Evolutionary conservation across 92 coral and sea anemone species (phyloP).

Genomic region (Actinernus sp.): DNA sequence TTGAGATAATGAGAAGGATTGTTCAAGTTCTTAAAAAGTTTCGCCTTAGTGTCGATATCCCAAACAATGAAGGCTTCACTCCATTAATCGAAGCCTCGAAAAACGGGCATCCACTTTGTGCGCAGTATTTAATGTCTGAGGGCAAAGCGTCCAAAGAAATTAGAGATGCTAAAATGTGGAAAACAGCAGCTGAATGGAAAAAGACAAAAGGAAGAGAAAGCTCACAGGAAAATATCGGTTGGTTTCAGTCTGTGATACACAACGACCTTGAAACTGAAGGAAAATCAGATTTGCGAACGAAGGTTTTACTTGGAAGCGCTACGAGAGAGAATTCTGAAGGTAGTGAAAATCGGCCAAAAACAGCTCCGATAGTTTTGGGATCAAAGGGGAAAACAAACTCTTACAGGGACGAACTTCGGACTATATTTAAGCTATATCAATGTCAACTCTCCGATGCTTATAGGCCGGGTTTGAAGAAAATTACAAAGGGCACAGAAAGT

Average conservation of each 20-base stretch:
- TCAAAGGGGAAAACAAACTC: background rate
- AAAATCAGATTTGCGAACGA: background rate
- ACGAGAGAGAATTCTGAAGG: background rate
- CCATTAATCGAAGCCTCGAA: conserved; percentile 72
- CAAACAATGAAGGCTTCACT: conserved; percentile 63
- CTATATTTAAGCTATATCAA: conserved; percentile 65
- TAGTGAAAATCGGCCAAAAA: background rate
- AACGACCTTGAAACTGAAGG: background rate
- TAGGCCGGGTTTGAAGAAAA: conserved; percentile 34
- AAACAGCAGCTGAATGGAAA: conserved; percentile 77
- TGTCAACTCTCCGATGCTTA: conserved; percentile 76
- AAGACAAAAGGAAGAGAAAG: no score
- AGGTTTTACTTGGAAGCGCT: background rate
- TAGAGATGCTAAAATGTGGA: conserved; percentile 50
- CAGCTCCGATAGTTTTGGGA: background rate
- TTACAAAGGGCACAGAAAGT: background rate
- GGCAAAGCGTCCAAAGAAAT: conserved; percentile 72
- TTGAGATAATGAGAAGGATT: conserved; percentile 46
- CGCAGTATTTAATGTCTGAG: conserved; percentile 54
- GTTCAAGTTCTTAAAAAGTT: conserved; percentile 42
- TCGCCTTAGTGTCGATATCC: conserved; percentile 65
- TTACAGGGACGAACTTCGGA: conserved; percentile 61
- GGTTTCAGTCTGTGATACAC: no score
- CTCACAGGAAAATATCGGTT: no score
- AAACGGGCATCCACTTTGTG: conserved; percentile 53